Base-by-base conservation (phyloP, 1,140 invertebrate genomes). In the Apolygus lucorum region DNA sequence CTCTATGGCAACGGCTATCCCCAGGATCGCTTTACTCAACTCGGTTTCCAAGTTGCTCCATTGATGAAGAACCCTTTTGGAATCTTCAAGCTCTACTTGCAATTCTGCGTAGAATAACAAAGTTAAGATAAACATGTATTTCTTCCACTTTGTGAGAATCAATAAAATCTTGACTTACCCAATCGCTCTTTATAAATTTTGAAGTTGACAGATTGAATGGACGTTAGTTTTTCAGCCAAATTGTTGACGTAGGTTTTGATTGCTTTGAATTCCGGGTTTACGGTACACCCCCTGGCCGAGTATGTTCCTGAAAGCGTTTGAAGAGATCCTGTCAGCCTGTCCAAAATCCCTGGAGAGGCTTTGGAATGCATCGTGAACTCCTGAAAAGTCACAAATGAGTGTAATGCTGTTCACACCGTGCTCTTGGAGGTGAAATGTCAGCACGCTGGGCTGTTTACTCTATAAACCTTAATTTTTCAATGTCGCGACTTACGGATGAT, bases 111-210 rank as follows among this genome's bases (percentile, higher is more conserved):
- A 17, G 17, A 4, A 42, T n/a, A n/a, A n/a, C n/a, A n/a, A n/a
- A n/a, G n/a, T n/a, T n/a, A n/a, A n/a, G n/a, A n/a, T n/a, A n/a
- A n/a, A n/a, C n/a, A n/a, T n/a, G n/a, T n/a, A n/a, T n/a, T n/a
- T n/a, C n/a, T n/a, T n/a, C n/a, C n/a, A n/a, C n/a, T n/a, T n/a
- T n/a, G n/a, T n/a, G n/a, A n/a, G n/a, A n/a, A n/a, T n/a, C n/a
- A n/a, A n/a, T n/a, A n/a, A n/a, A n/a, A n/a, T n/a, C n/a, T n/a
- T n/a, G n/a, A n/a, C 52, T 70, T 76, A 85, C 85, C 85, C 80
- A 81, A 81, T 71, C 86, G 79, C 78, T 90, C 87, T 76, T 87
- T 88, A n/a, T 85, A 78, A 72, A 90, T 86, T 65, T 87, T 80
- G 73, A 82, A 81, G 70, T 85, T 83, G 68, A 89, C 87, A 74